These are phyloP conservation scores for Coecobrya sp. DNA, from an alignment of 2,888 invertebrate species.

Conservation along the genomic window DNA sequence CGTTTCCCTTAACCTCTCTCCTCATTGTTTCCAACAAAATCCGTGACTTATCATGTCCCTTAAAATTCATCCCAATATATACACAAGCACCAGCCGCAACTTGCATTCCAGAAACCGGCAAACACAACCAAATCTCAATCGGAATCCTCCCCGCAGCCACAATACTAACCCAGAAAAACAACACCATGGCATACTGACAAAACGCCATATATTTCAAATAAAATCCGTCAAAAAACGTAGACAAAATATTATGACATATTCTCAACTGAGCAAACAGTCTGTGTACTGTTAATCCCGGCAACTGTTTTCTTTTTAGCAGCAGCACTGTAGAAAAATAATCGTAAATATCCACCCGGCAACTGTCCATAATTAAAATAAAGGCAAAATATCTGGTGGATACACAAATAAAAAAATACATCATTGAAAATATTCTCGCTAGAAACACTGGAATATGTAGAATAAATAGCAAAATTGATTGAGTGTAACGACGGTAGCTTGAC, in stretches of 20 bases:
- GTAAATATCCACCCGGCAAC: neutral
- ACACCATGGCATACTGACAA: neutral
- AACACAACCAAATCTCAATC: neutral
- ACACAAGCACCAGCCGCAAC: neutral
- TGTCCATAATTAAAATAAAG: neutral
- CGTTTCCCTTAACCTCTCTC: too few relatives aligned
- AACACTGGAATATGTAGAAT: neutral
- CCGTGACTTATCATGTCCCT: neutral
- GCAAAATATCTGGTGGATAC: neutral
- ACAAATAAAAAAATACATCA: neutral
- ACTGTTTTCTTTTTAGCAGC: neutral
- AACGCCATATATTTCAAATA: constrained; percentile 2
- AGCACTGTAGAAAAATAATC: neutral
- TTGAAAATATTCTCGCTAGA: neutral
- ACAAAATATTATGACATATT: neutral
- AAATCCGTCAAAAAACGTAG: neutral
- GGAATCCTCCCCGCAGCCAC: neutral
- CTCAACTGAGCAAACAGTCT: neutral
- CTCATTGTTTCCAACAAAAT: neutral
- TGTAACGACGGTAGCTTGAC: neutral
- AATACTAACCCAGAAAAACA: constrained; percentile 10
- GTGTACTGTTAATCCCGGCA: neutral
- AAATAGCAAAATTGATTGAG: neutral
- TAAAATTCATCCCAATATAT: neutral
- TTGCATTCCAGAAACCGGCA: neutral